phyloP scores from a whole-genome alignment of 2,797 vertebrate genomes.

The Muscicapa striata region DNA sequence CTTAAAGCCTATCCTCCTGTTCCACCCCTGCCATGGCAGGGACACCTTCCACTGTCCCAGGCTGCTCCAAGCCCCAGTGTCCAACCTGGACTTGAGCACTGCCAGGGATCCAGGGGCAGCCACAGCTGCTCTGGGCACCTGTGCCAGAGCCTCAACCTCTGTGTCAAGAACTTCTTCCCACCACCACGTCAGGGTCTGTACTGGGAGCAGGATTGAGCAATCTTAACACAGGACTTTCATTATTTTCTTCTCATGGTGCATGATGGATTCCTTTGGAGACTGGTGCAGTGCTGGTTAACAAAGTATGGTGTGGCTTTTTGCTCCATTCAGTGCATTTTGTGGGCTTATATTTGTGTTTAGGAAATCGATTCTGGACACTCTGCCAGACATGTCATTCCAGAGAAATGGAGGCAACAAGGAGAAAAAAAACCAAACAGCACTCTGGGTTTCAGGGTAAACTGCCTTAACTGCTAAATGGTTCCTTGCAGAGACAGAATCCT shows the following conservation, averaged over 20 bases:
- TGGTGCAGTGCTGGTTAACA: not conserved
- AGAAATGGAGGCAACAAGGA: not conserved
- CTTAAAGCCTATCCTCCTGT: accelerated
- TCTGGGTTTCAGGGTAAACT: not conserved
- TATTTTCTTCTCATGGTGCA: slow-evolving; percentile 1
- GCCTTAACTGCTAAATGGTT: not conserved
- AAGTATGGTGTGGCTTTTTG: not conserved
- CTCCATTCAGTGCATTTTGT: not conserved
- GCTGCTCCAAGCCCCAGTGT: not conserved
- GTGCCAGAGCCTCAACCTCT: not conserved
- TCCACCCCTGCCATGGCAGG: not conserved
- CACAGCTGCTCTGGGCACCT: not conserved
- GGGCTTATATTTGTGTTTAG: not conserved
- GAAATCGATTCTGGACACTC: not conserved
- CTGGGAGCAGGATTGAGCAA: not conserved
- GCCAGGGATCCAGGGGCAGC: not conserved
- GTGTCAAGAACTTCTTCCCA: not conserved
- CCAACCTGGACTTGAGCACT: not conserved
- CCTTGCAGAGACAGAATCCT: not conserved
- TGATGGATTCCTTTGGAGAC: not conserved
- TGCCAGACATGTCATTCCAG: not conserved
- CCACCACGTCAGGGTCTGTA: not conserved
- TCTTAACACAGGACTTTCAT: not conserved
- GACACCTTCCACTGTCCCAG: not conserved
- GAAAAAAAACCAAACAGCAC: not conserved